Conservation (phyloP, 2,888 invertebrate genomes). For the Trichopria drosophilae region DNA sequence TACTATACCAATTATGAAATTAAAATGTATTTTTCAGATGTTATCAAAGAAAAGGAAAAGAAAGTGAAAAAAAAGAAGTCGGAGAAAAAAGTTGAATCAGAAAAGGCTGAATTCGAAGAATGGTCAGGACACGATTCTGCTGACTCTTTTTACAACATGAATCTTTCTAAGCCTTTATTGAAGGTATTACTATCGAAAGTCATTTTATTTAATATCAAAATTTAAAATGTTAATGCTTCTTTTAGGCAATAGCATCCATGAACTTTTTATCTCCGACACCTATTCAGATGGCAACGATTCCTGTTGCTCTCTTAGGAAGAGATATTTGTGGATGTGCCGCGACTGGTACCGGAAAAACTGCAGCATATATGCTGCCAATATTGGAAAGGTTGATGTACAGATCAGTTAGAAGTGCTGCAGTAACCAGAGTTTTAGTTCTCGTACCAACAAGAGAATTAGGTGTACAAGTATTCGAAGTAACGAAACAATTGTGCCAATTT, state of each 20-base stretch:
- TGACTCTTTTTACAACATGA: constrained; percentile 89
- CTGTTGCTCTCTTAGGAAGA: constrained; percentile 84
- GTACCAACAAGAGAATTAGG: constrained; percentile 97
- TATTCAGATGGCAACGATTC: constrained; percentile 94
- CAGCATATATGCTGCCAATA: constrained; percentile 97
- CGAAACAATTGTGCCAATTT: constrained; percentile 86
- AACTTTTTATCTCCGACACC: constrained; percentile 95
- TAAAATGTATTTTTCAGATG: constrained; percentile 49
- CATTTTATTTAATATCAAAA: not conserved
- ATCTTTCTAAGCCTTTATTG: constrained; percentile 88
- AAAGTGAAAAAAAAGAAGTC: constrained; percentile 56
- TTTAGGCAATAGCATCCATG: constrained; percentile 78
- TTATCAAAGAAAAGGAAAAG: constrained; percentile 50
- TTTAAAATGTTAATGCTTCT: constrained; percentile 13
- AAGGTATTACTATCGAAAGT: constrained; percentile 71
- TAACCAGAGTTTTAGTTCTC: constrained; percentile 85
- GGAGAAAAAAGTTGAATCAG: constrained; percentile 60
- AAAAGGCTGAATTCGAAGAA: constrained; percentile 65
- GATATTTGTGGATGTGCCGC: constrained; percentile 99
- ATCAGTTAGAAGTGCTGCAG: constrained; percentile 69
- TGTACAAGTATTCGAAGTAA: constrained; percentile 95
- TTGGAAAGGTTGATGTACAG: constrained; percentile 89
- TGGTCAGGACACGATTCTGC: constrained; percentile 68
- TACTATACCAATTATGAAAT: constrained; percentile 3
- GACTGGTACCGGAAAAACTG: constrained; percentile 97